Evolutionary conservation across 1,140 invertebrate species (phyloP), one percentile per base, ranked within the genome.

Genomic region (Bombus affinis): DNA sequence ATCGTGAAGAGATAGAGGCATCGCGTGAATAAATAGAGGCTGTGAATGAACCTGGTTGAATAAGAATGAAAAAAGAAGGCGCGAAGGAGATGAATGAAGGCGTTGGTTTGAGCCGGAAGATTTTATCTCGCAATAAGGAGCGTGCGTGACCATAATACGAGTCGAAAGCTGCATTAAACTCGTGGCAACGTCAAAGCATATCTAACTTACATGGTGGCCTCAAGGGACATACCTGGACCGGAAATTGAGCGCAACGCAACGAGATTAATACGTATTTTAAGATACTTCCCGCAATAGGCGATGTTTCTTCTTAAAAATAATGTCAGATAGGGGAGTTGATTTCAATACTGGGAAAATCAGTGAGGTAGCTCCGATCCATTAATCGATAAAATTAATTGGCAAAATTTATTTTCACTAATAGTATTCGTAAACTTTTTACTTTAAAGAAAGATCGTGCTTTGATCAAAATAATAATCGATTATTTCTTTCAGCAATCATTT

Each of bases 71-170:
- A 75, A 65, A 18, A 37, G 65, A 44, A 59, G n/a, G 72, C 57
- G 75, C 18, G 66, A 42, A 73, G 22, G 32, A 37, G 44, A 85
- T 83, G 87, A 86, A 88, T 82, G 87, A 88, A 86, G 74, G 83
- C 62, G 83, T 82, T 79, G 4, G 32, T 77, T 57, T 66, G 22
- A 35, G 53, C 35, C 37, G 1, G 47, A 42, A 89, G 87, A 88
- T 89, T 72, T 78, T 86, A 89, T 89, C 87, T 88, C 70, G 32
- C 53, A 32, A 53, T 32, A 78, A 78, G 75, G 75, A 73, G 53
- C 59, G 79, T 89, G 79, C 87, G 79, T 89, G 88, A 89, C 79
- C 87, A 66, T 82, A 79, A 89, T 79, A 57, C 37, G 32, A 71
- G 25, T 83, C 74, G 47, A 88, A 66, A 62, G 70, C n/a, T 71